Evolutionary conservation across 1,140 invertebrate genomes (phyloP).

Genomic region (Aphelinus atriplicis): DNA sequence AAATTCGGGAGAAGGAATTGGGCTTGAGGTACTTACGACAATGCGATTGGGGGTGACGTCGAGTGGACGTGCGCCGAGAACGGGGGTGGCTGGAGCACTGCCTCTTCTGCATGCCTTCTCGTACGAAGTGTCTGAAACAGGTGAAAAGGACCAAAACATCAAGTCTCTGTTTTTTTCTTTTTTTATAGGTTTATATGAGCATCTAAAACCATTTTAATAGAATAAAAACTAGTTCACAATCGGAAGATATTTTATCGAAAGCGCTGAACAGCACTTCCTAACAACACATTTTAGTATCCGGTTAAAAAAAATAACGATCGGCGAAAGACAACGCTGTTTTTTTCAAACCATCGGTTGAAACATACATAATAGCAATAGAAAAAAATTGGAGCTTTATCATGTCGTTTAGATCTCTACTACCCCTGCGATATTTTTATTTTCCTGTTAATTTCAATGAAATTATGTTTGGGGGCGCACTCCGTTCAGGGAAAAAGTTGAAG

Average conservation of each 20-base stretch:
- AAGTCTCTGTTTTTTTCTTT: background rate
- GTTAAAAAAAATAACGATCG: slow-evolving; percentile 7
- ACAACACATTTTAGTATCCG: background rate
- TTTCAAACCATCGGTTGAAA: too few relatives aligned
- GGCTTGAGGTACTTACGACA: slow-evolving; percentile 68
- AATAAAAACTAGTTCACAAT: too few relatives aligned
- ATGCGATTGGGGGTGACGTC: slow-evolving; percentile 77
- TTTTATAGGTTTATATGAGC: background rate
- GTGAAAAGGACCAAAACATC: slow-evolving; percentile 19
- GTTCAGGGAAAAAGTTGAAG: background rate
- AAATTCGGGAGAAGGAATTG: too few relatives aligned
- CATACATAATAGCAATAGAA: background rate
- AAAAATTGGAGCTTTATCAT: slow-evolving; percentile 11
- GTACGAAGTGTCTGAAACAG: slow-evolving; percentile 84
- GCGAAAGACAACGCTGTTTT: too few relatives aligned
- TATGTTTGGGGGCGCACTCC: slow-evolving; percentile 5
- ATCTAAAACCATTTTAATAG: too few relatives aligned
- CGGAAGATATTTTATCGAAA: too few relatives aligned
- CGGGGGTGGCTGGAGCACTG: slow-evolving; percentile 83
- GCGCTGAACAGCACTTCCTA: too few relatives aligned
- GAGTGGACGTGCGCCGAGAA: slow-evolving; percentile 73
- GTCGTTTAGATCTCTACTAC: background rate
- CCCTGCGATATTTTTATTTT: background rate
- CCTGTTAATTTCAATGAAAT: slow-evolving; percentile 23
- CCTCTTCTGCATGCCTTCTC: slow-evolving; percentile 88